Conservation (phyloP, 2,113 vertebrate genomes). For the Atractosteus spatula region DNA sequence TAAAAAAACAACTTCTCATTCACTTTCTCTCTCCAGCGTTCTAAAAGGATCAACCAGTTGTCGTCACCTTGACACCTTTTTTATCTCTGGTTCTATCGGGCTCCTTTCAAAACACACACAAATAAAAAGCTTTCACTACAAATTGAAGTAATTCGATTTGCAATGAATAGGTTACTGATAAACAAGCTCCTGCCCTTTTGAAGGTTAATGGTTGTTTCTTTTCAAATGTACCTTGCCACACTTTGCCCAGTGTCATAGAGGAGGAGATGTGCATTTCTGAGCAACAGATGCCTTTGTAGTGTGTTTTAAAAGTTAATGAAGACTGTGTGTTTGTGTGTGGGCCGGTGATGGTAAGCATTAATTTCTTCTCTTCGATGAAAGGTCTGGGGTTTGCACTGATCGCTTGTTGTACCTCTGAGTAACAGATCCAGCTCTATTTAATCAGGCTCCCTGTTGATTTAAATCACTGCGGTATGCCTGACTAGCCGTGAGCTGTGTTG, state of each 20-base stretch:
- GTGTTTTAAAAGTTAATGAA: no score
- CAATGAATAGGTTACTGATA: neutral
- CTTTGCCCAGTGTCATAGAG: no score
- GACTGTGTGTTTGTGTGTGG: no score
- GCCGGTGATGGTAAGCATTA: neutral
- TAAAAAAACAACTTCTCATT: constrained; percentile 12
- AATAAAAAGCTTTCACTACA: neutral
- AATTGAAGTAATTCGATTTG: constrained; percentile 5
- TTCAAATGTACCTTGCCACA: neutral
- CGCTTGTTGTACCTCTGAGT: constrained; percentile 6
- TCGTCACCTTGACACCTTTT: constrained; percentile 6
- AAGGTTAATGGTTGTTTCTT: neutral
- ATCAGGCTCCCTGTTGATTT: neutral
- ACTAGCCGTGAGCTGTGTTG: neutral
- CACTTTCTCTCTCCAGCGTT: neutral
- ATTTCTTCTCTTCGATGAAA: neutral
- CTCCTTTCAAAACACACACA: neutral
- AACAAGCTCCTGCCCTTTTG: no score
- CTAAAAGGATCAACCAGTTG: neutral
- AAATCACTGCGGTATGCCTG: neutral
- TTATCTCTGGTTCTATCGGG: neutral
- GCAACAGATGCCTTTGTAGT: no score
- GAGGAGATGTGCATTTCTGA: no score
- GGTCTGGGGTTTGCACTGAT: constrained; percentile 3
- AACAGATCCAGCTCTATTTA: constrained; percentile 14